Percentiles rank a stretch among this genome's conserved stretches.
phyloP scores from a whole-genome alignment of 2,797 vertebrate genomes.

The Poeciliopsis infans region DNA sequence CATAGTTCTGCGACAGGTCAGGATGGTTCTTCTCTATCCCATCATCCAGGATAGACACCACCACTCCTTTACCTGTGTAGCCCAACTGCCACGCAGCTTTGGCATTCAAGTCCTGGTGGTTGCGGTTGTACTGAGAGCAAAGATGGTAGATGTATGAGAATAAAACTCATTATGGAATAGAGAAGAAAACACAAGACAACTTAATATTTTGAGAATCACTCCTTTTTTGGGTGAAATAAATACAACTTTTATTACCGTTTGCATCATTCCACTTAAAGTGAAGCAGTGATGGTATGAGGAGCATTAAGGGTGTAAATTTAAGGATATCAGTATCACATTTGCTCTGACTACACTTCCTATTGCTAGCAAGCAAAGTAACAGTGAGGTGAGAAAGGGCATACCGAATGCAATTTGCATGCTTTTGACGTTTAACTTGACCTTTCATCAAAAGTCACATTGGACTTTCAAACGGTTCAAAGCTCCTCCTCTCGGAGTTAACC shows the following conservation, averaged over 20 bases:
- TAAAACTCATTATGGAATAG: constrained; percentile 38
- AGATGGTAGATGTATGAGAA: constrained; percentile 52
- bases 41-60: constrained; percentile 97
- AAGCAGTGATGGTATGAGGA: not conserved
- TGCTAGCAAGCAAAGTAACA: constrained; percentile 15
- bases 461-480: constrained; percentile 55
- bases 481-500: constrained; percentile 22
- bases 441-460: constrained; percentile 49
- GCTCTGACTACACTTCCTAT: constrained; percentile 34
- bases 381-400: constrained; percentile 21
- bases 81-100: constrained; percentile 93
- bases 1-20: constrained; percentile 84
- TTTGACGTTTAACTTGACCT: constrained; percentile 68
- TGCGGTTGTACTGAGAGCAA: constrained; percentile 83
- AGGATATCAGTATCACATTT: constrained; percentile 7
- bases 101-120: constrained; percentile 93
- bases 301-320: not conserved
- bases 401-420: constrained; percentile 38
- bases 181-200: not conserved
- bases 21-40: constrained; percentile 99
- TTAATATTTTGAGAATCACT: not conserved
- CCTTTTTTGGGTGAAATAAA: constrained; percentile 10
- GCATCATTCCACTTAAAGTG: not conserved
- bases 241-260: constrained; percentile 17
- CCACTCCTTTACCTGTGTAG: constrained; percentile 92